Evolutionary conservation across 2,797 vertebrate genomes (phyloP).

Genomic region (Siniperca undulata): DNA sequence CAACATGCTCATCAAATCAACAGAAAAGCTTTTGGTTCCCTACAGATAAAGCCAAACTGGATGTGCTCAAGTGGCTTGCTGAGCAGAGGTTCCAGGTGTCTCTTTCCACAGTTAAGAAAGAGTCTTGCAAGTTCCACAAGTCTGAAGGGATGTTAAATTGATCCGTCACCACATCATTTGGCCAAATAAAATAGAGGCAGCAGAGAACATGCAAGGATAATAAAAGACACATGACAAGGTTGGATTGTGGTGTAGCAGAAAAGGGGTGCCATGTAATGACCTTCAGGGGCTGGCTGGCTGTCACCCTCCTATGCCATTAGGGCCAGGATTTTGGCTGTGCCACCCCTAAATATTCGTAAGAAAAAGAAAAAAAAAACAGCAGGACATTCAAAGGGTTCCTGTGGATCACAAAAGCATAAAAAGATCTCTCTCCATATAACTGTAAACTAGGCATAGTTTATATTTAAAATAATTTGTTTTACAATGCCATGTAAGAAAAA

Average conservation of each 20-base stretch:
- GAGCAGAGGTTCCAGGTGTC: slow-evolving; percentile 14
- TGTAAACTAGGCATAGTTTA: slow-evolving; percentile 89
- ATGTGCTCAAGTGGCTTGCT: slow-evolving; percentile 32
- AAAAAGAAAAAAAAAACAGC: slow-evolving; percentile 1
- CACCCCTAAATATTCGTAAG: slow-evolving; percentile 17
- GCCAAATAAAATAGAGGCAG: slow-evolving; percentile 68
- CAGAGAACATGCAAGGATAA: slow-evolving; percentile 57
- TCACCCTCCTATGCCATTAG: slow-evolving; percentile 20
- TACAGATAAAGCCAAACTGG: slow-evolving; percentile 25
- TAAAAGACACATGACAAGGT: slow-evolving; percentile 25
- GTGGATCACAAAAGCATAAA: slow-evolving; percentile 67
- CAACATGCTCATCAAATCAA: slow-evolving; percentile 19
- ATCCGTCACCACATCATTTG: slow-evolving; percentile 53
- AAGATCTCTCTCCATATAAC: slow-evolving; percentile 70
- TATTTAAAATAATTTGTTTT: slow-evolving; percentile 90
- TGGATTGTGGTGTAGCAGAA: slow-evolving; percentile 49
- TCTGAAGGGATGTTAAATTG: slow-evolving; percentile 24
- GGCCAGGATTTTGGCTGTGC: slow-evolving; percentile 47
- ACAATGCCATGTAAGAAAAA: slow-evolving; percentile 91
- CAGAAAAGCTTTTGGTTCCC: slow-evolving; percentile 55
- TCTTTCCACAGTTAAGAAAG: slow-evolving; percentile 23
- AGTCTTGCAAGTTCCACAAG: slow-evolving; percentile 7
- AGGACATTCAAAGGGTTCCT: slow-evolving; percentile 32
- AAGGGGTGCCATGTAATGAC: slow-evolving; percentile 16
- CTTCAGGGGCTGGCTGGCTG: slow-evolving; percentile 36